Percentiles rank a stretch among this genome's conserved stretches.
Evolutionary conservation across 2,888 invertebrate species (phyloP).

Genomic region (Epirrhoe alternata): DNA sequence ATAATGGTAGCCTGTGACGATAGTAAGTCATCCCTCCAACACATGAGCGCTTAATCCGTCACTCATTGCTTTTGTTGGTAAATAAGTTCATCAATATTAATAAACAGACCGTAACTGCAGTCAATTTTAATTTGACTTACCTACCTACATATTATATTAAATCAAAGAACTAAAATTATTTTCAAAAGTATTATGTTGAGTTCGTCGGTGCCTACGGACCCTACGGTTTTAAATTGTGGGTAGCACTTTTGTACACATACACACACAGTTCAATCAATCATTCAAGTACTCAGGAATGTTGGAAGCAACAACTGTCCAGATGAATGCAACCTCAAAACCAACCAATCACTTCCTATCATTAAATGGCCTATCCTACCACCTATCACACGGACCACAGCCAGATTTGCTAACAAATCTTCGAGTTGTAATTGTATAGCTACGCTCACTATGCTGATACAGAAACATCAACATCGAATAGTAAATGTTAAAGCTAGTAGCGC

Average conservation of each 20-base stretch:
- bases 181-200: not conserved
- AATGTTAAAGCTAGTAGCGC: constrained; percentile 24
- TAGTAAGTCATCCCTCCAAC: no score
- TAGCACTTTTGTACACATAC: no score
- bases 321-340: constrained; percentile 14
- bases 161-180: no score
- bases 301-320: constrained; percentile 4
- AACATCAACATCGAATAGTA: constrained; percentile 45
- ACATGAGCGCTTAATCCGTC: no score
- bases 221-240: not conserved
- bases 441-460: constrained; percentile 54
- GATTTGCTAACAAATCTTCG: constrained; percentile 70
- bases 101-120: no score
- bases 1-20: no score
- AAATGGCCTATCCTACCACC: constrained; percentile 33
- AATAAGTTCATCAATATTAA: no score
- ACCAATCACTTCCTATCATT: not conserved
- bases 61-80: no score
- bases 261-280: constrained; percentile 5
- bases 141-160: no score
- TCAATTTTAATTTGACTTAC: no score
- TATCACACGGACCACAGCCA: constrained; percentile 51
- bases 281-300: not conserved
- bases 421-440: constrained; percentile 73
- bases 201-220: not conserved